phyloP scores from a whole-genome alignment of 2,797 vertebrate species.

The Columba guinea region DNA sequence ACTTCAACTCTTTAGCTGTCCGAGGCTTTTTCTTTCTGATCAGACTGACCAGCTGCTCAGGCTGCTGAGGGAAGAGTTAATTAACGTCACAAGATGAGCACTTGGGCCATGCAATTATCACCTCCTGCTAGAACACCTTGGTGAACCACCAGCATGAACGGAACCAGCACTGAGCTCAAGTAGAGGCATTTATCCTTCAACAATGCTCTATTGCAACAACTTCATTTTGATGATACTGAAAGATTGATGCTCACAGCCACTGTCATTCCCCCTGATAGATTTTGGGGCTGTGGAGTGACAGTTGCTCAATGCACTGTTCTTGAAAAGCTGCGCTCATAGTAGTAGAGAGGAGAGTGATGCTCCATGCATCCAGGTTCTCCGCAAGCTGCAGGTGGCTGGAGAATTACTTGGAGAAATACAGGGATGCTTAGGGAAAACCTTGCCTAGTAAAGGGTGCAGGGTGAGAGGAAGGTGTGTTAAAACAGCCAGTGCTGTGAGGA shows the following conservation, averaged over 20 bases:
- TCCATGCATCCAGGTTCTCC: not conserved
- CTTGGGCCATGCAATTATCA: not conserved
- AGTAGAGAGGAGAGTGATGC: not conserved
- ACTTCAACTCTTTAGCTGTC: not conserved
- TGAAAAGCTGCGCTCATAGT: not conserved
- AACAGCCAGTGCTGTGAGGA: not conserved
- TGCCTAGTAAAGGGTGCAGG: not conserved
- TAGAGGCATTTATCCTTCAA: not conserved
- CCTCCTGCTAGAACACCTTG: not conserved
- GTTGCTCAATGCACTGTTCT: not conserved
- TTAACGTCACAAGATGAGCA: not conserved
- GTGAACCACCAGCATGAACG: not conserved
- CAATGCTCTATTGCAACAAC: constrained; percentile 23
- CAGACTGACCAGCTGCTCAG: not conserved
- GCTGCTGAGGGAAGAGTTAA: not conserved
- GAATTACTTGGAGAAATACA: not conserved
- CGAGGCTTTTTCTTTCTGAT: not conserved
- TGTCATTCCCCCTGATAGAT: constrained; percentile 45
- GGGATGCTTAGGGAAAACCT: not conserved
- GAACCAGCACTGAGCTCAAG: not conserved
- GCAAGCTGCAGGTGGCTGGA: constrained; percentile 19
- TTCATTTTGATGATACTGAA: constrained; percentile 15
- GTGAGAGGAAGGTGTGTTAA: not conserved
- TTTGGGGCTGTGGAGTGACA: constrained; percentile 31
- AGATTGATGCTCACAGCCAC: constrained; percentile 54